Conservation (phyloP, 2,113 vertebrate species). For the Syngnathus typhle region DNA sequence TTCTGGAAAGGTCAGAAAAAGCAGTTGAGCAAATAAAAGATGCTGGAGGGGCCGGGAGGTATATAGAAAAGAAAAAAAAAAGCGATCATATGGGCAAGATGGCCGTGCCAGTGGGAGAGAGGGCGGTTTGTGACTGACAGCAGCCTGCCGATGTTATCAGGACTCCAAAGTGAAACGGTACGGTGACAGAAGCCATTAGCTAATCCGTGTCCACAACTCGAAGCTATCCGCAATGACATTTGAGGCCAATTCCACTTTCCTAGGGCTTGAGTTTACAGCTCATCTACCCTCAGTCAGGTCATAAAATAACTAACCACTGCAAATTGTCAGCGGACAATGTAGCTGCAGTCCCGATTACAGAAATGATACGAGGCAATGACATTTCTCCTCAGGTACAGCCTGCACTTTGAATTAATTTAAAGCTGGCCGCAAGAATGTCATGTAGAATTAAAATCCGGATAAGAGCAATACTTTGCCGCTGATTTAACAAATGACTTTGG, state of each 20-base stretch:
- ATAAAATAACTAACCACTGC: no score
- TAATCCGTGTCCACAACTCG: constrained; percentile 1
- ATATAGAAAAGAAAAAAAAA: constrained; percentile 15
- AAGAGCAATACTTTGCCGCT: constrained; percentile 21
- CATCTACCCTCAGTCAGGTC: no score
- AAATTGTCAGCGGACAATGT: neutral
- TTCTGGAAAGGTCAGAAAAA: constrained; percentile 49
- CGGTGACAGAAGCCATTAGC: constrained; percentile 20
- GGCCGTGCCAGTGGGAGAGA: neutral
- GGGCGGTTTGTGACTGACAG: constrained; percentile 30
- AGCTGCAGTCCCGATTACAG: constrained; percentile 22
- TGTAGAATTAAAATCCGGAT: constrained; percentile 22
- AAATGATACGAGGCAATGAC: constrained; percentile 27
- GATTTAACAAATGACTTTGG: constrained; percentile 34
- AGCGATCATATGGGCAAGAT: neutral
- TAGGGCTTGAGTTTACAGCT: no score
- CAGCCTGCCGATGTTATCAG: constrained; percentile 7
- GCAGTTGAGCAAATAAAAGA: constrained; percentile 34
- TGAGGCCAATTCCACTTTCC: neutral
- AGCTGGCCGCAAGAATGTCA: constrained; percentile 26
- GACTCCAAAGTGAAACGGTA: constrained; percentile 4
- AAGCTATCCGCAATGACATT: constrained; percentile 1
- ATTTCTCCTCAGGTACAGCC: constrained; percentile 38
- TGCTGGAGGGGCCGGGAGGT: constrained; percentile 13
- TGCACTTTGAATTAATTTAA: constrained; percentile 18